Evolutionary conservation across 2,888 invertebrate species (phyloP), one percentile per base, ranked within the genome.

Genomic region (Melieria omissa): DNA sequence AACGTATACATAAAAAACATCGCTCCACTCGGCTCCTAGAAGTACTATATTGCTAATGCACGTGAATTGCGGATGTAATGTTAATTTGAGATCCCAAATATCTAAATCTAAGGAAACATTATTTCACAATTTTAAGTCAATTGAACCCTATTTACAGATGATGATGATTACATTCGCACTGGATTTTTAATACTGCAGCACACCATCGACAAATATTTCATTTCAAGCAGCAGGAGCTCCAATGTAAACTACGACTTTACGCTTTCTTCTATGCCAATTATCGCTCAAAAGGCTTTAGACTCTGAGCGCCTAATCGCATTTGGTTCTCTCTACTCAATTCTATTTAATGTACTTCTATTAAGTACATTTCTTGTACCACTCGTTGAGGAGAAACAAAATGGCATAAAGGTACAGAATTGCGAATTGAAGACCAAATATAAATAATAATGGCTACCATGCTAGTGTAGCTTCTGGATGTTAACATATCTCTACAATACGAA

Each of bases 351-450:
- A 5, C 47, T 85, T 12, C 65, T 87, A 55, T 73, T 86, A 3
- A 81, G 77, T 54, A 84, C 88, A 29, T 88, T 89, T 64, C 78
- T 90, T 62, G 88, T 89, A 76, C 87, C 89, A 64, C 86, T 90
- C 58, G 90, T 91, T 1, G 89, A 90, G 80, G 91, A 91, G 80
- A 90, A 91, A 78, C 86, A 88, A 75, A 88, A 89, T 67, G 91
- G 91, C 57, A 88, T 89, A 47, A 90, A 89, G 85, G 90, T 89
- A 83, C 45, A 12, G 14, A 0, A 29, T 46, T 49, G 8, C 2
- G n/a, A 9, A 70, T 49, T 16, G 42, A n/a, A 8, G n/a, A 47
- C 0, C 14, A 46, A 16, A 44, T 52, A 57, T n/a, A 29, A 29
- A 29, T 29, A 29, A 29, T 29, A 29, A 29, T 2, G 29, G 29